These are phyloP conservation scores for Trisateles emortualis DNA, from an alignment of 2,888 invertebrate genomes.

Conservation along the genomic window DNA sequence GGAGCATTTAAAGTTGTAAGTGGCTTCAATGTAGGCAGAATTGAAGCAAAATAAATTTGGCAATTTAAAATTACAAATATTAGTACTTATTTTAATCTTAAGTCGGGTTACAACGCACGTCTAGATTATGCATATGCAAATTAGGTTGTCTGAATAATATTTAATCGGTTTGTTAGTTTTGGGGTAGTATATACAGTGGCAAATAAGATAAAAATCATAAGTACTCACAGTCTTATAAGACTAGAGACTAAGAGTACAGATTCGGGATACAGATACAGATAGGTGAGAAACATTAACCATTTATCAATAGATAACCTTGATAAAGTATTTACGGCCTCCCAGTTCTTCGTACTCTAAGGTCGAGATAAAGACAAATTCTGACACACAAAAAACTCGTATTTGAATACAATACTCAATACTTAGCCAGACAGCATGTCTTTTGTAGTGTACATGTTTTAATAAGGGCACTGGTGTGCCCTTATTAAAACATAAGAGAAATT, in stretches of 20 bases:
- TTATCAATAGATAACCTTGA: constrained; percentile 26
- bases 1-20: too few species aligned
- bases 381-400: constrained; percentile 12
- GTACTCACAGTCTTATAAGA: constrained; percentile 21
- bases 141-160: constrained; percentile 14
- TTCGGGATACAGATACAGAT: too few species aligned
- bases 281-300: constrained; percentile 14
- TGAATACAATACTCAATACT: constrained; percentile 15
- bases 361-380: constrained; percentile 32
- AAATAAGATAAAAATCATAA: constrained; percentile 12
- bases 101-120: constrained; percentile 4
- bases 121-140: constrained; percentile 19
- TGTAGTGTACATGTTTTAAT: constrained; percentile 5
- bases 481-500: constrained; percentile 19
- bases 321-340: constrained; percentile 21
- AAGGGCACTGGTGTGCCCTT: too few species aligned
- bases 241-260: constrained; percentile 7
- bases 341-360: constrained; percentile 14
- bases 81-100: constrained; percentile 23
- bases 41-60: not conserved
- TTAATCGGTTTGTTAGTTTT: constrained; percentile 14
- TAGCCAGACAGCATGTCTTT: constrained; percentile 4
- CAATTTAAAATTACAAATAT: constrained; percentile 16
- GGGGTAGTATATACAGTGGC: constrained; percentile 10
- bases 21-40: too few species aligned